Percentiles rank a stretch among this genome's conserved stretches.
Conservation (phyloP, 2,888 invertebrate genomes). For the Bibio marci region DNA sequence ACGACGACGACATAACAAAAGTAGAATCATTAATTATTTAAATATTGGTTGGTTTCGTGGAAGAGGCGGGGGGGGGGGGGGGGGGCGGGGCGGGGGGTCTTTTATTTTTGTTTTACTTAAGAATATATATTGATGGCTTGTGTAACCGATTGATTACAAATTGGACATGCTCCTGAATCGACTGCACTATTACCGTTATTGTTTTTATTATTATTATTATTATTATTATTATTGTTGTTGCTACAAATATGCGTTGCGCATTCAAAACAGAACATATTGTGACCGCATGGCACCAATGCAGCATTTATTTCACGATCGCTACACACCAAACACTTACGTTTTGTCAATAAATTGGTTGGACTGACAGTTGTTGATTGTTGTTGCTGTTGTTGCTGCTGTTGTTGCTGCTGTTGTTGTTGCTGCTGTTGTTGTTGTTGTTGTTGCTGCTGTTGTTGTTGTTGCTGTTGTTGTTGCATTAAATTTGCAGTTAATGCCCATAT, state of each 20-base stretch:
- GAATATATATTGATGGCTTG: conserved; percentile 83
- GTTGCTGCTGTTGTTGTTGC: too few relatives aligned
- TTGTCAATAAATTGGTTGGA: conserved; percentile 43
- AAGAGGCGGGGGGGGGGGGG: too few relatives aligned
- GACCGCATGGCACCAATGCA: conserved; percentile 85
- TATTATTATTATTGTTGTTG: too few relatives aligned
- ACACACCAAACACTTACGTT: conserved; percentile 71
- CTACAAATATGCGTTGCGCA: conserved; percentile 63
- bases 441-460: background rate
- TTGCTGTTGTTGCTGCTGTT: too few relatives aligned
- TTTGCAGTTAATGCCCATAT: too few relatives aligned
- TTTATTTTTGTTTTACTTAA: too few relatives aligned
- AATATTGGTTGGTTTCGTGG: too few relatives aligned
- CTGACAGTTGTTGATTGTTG: conserved; percentile 31
- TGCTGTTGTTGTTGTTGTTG: background rate
- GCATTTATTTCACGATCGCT: conserved; percentile 77
- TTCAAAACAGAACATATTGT: conserved; percentile 88
- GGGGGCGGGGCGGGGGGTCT: too few relatives aligned
- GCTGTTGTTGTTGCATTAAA: background rate
- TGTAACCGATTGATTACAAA: conserved; percentile 68
- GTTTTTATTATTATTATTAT: too few relatives aligned
- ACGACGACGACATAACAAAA: too few relatives aligned
- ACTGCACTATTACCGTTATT: too few relatives aligned
- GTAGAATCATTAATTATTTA: too few relatives aligned
- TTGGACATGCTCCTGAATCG: conserved; percentile 51